These are phyloP conservation scores for Acanthaster planci DNA, from an alignment of 35 echinoderm and acorn worm genomes.

Conservation along the genomic window DNA sequence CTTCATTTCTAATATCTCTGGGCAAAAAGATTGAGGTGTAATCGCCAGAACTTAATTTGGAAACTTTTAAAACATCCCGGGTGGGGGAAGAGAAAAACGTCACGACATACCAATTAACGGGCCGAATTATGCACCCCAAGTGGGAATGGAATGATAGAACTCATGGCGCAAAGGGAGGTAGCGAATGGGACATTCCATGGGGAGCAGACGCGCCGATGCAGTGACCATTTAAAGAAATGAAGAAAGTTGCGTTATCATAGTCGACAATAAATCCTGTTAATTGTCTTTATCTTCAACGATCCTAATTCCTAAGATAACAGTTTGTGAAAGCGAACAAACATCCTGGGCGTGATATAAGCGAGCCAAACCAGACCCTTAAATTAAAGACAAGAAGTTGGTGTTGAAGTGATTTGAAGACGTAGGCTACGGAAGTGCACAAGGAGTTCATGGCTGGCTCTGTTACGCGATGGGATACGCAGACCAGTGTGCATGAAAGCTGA, in stretches of 20 bases:
- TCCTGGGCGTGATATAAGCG: neutral
- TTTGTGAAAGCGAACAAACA: too few species aligned
- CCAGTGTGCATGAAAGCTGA: neutral
- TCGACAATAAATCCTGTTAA: neutral
- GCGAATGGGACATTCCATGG: neutral
- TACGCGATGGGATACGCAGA: neutral
- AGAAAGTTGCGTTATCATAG: neutral
- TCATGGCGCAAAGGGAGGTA: conserved; percentile 18
- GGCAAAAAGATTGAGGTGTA: conserved; percentile 1
- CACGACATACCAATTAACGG: conserved; percentile 29
- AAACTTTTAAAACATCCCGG: conserved; percentile 20
- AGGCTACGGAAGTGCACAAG: neutral
- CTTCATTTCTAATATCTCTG: neutral
- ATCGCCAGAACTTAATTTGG: conserved; percentile 18
- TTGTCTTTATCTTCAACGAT: conserved; percentile 7
- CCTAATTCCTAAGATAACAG: neutral
- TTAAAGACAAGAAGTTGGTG: too few species aligned
- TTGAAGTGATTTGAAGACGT: neutral
- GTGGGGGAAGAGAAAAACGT: neutral
- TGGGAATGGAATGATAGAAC: conserved; percentile 13
- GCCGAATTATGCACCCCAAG: conserved; percentile 23
- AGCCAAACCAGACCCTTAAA: neutral
- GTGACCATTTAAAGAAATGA: conserved; percentile 29
- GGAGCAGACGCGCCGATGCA: neutral
- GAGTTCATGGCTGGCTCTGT: conserved; percentile 9